Base-by-base conservation (phyloP, 2,113 vertebrate genomes). In the Pseudolaguvia tuberculata region DNA sequence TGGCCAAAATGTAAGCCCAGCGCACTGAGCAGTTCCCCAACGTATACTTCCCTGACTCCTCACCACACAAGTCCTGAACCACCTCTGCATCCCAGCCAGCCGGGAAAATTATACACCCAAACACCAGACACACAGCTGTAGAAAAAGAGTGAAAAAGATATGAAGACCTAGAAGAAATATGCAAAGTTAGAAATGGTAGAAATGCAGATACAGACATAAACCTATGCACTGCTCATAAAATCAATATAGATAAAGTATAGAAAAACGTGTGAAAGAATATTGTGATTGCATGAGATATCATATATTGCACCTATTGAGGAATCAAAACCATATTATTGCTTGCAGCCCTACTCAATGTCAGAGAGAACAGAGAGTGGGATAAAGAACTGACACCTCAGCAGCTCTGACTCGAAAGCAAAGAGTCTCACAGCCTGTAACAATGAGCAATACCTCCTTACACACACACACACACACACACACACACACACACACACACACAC, bases 1-100 rank as follows among this genome's bases (percentile, higher is more conserved):
- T 94, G 81, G 95, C 95, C 85, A 97, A 88, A 87, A 96, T 95
- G 83, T 96, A 96, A 21, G 94, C 93, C 94, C 94, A 96, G 87
- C 95, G 94, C 77, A 96, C 94, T 0, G 94, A 96, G 86, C 95
- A 97, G 88, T 94, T 92, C 0, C 95, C 95, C 86, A 97, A 85
- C 9, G 92, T 90, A 77, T 97, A 97, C 83, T 93, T 94, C 74
- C 93, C 94, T 0, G 94, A 94, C 87, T 94, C 94, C 86, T 95
- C 91, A 77, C 95, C 95, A 0, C 95, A 97, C 94, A 96, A 94
- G 86, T 95, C 93, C 84, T 91, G 91, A 80, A 97, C 92, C 59
- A 93, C 94, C 86, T 96, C 94, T 0, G 94, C 90, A 45, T 97
- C 95, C 95, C 95, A 97, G 85, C 95, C 95, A 4, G 96, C 92